These are phyloP conservation scores for Cassiopea andromeda DNA, from an alignment of 30 jellyfish, hydroid and myxozoan species.

Conservation along the genomic window DNA sequence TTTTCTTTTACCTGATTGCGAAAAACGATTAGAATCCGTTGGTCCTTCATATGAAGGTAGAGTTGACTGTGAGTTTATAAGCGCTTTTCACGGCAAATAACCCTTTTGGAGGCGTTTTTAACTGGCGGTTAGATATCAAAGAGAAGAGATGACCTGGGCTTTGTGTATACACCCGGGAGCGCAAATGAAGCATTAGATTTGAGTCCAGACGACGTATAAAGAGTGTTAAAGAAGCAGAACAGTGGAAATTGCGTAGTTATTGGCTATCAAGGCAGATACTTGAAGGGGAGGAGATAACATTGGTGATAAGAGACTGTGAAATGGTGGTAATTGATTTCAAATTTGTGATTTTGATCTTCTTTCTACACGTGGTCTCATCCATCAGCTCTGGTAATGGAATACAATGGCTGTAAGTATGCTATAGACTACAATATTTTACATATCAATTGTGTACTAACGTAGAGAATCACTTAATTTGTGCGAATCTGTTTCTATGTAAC, in stretches of 20 bases:
- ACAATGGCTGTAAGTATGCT: constrained; percentile 69
- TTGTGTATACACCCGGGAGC: constrained; percentile 36
- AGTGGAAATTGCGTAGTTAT: not conserved
- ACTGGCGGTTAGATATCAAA: constrained; percentile 8
- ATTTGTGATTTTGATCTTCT: not conserved
- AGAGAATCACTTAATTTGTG: constrained; percentile 18
- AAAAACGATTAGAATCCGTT: constrained; percentile 14
- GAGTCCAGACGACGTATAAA: constrained; percentile 22
- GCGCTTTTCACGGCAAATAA: not conserved
- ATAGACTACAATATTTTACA: not conserved
- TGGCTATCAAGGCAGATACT: not conserved
- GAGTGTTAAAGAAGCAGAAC: constrained; percentile 26
- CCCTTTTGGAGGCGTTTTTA: constrained; percentile 25
- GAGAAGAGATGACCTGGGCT: constrained; percentile 12
- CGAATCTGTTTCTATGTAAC: not conserved
- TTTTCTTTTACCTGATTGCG: constrained; percentile 21
- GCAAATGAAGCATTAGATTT: constrained; percentile 28
- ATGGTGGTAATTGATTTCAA: not conserved
- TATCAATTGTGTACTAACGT: not conserved
- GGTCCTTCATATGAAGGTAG: not conserved
- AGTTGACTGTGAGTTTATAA: not conserved
- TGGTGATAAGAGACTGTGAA: not conserved
- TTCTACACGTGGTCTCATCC: not conserved
- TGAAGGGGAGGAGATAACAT: not conserved
- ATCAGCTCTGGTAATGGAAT: constrained; percentile 26